A percentile compares a stretch with the other conserved stretches of the same genome.
These are phyloP conservation scores for Nothobranchius furzeri DNA, from an alignment of 2,113 vertebrate genomes.

Conservation along the genomic window DNA sequence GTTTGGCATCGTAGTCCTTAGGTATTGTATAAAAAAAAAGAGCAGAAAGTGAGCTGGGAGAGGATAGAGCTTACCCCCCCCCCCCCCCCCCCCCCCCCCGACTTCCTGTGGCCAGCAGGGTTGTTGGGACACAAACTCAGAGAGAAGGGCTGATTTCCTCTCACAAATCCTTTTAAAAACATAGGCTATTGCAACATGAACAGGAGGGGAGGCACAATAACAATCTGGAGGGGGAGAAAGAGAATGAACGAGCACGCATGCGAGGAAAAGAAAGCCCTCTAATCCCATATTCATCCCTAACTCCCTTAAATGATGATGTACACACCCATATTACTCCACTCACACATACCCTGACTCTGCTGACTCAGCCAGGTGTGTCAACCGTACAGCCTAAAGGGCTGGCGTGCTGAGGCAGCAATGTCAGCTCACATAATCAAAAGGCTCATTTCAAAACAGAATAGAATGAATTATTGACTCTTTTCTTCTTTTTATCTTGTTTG, in stretches of 20 bases:
- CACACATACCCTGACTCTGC: slow-evolving; percentile 48
- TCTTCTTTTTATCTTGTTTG: background rate
- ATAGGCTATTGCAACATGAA: slow-evolving; percentile 16
- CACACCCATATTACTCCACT: slow-evolving; percentile 43
- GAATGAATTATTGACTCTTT: slow-evolving; percentile 21
- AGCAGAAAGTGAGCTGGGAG: background rate
- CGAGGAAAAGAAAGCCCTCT: slow-evolving; percentile 10
- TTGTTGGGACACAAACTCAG: slow-evolving; percentile 44
- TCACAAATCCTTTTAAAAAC: slow-evolving; percentile 17
- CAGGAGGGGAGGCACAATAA: slow-evolving; percentile 28
- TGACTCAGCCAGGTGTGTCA: slow-evolving; percentile 67
- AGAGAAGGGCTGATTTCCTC: slow-evolving; percentile 28
- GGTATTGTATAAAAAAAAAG: background rate
- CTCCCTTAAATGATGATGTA: slow-evolving; percentile 31
- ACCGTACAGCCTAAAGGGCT: slow-evolving; percentile 35
- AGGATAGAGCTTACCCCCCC: slow-evolving; percentile 17
- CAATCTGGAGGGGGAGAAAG: background rate
- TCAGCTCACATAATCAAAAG: slow-evolving; percentile 43
- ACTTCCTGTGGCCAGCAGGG: slow-evolving; percentile 33
- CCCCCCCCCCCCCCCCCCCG: background rate
- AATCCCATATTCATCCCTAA: slow-evolving; percentile 22
- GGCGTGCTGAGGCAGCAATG: slow-evolving; percentile 54
- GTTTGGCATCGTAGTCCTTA: too few relatives aligned
- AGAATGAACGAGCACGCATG: slow-evolving; percentile 10
- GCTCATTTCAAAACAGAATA: slow-evolving; percentile 21